Base-by-base conservation (phyloP, 2,113 vertebrate genomes). In the Procapra przewalskii region DNA sequence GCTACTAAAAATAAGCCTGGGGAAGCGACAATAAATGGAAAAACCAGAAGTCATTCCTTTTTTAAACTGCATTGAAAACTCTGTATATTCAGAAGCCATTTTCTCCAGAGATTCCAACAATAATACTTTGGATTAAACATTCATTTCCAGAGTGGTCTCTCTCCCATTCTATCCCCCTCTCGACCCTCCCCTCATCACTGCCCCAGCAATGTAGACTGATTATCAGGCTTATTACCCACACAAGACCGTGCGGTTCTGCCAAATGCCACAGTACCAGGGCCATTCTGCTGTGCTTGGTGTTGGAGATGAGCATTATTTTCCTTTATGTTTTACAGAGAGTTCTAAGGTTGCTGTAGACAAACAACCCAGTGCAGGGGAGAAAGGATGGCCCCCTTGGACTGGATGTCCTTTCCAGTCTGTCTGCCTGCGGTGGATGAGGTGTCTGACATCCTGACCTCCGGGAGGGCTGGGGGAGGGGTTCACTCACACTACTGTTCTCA, bases 1-100 rank as follows among this genome's bases (percentile, higher is more conserved):
- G 89, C 52, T 90, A 62, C 90, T 97, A 97, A 98, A 98, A 98
- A 97, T 98, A 98, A 92, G 90, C 81, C 89, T 87, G 50, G 84
- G 94, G 91, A 95, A 98, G 97, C 21, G 89, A 45, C 27, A 93
- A 86, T 67, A 97, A 95, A 94, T 15, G 43, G 88, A 43, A 62
- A 88, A 64, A 96, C 80, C 90, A 96, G 93, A 97, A 97, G 84
- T 77, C 97, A 43, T 95, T 97, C 87, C 85, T 93, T 96, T 95
- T 90, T 52, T 57, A 96, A 96, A 97, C 62, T 77, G 91, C 82
- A 93, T 88, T 95, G 64, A 94, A 97, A 96, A 94, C 83, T 36
- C 48, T 40, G 55, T 3, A 92, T 86, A 59, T 97, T 90, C 92
- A 19, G 93, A 84, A 97, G 90, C 64, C 88, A 80, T 97, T 96